phyloP scores from a whole-genome alignment of 1,140 invertebrate species.

The Bombus sibiricus region DNA sequence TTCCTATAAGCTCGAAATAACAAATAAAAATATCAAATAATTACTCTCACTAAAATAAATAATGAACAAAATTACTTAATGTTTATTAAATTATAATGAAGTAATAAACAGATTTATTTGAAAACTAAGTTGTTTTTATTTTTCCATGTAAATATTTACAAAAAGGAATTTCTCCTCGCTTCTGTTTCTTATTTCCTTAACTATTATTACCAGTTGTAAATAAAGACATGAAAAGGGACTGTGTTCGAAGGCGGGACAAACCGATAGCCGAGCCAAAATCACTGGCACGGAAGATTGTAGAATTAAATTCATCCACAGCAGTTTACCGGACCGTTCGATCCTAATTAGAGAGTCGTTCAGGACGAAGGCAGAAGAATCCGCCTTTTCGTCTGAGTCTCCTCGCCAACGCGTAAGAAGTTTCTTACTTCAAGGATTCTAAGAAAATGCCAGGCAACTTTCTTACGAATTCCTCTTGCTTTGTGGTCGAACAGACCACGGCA shows the following conservation, averaged over 20 bases:
- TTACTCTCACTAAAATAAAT: too few species aligned
- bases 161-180: too few species aligned
- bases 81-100: too few species aligned
- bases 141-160: too few species aligned
- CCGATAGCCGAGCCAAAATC: constrained; percentile 21
- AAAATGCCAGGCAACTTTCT: constrained; percentile 15
- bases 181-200: too few species aligned
- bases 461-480: constrained; percentile 17
- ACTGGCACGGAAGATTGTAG: background rate
- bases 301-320: constrained; percentile 42
- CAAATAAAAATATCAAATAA: too few species aligned
- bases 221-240: background rate
- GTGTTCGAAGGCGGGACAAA: background rate
- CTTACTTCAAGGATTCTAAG: background rate
- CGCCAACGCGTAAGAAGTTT: background rate
- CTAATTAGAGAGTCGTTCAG: constrained; percentile 34
- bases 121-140: too few species aligned
- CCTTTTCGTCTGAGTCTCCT: background rate
- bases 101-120: too few species aligned
- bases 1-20: too few species aligned
- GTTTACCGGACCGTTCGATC: constrained; percentile 31
- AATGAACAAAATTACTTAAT: too few species aligned
- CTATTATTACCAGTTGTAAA: background rate
- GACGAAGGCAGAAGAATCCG: background rate
- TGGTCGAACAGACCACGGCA: background rate